These are phyloP conservation scores for Orussus abietinus DNA, from an alignment of 1,140 invertebrate species.

Conservation along the genomic window DNA sequence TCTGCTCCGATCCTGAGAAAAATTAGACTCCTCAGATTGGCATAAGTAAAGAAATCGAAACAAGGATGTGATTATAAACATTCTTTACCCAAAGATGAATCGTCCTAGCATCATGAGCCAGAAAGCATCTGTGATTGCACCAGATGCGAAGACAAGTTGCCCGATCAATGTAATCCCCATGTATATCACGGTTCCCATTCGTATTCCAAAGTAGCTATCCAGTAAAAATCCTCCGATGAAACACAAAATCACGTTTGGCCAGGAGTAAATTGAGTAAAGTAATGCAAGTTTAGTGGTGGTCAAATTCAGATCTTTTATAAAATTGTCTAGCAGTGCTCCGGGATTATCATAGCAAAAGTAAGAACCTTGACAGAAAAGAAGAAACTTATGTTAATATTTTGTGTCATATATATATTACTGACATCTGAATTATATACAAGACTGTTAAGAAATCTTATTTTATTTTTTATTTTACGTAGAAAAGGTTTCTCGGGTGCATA, in stretches of 20 bases:
- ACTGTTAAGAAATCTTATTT: too few relatives aligned
- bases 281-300: slow-evolving; percentile 79
- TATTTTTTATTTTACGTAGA: too few relatives aligned
- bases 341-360: slow-evolving; percentile 99
- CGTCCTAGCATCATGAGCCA: slow-evolving; percentile 92
- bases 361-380: slow-evolving; percentile 68
- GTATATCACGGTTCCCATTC: slow-evolving; percentile 89
- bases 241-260: slow-evolving; percentile 95
- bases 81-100: slow-evolving; percentile 95
- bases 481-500: too few relatives aligned
- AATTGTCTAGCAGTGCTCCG: slow-evolving; percentile 83
- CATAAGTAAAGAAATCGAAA: too few relatives aligned
- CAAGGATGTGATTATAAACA: too few relatives aligned
- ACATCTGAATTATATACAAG: too few relatives aligned
- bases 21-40: too few relatives aligned
- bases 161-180: slow-evolving; percentile 78
- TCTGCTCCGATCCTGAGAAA: slow-evolving; percentile 86
- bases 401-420: too few relatives aligned
- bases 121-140: slow-evolving; percentile 75
- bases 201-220: slow-evolving; percentile 91
- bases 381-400: too few relatives aligned
- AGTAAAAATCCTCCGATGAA: slow-evolving; percentile 95
- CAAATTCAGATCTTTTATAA: slow-evolving; percentile 78
- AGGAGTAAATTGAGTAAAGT: slow-evolving; percentile 94
- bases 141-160: slow-evolving; percentile 83